Percentiles rank a stretch among this genome's conserved stretches.
These are phyloP conservation scores for Ranitomeya imitator DNA, from an alignment of 2,113 vertebrate species.

Conservation along the genomic window DNA sequence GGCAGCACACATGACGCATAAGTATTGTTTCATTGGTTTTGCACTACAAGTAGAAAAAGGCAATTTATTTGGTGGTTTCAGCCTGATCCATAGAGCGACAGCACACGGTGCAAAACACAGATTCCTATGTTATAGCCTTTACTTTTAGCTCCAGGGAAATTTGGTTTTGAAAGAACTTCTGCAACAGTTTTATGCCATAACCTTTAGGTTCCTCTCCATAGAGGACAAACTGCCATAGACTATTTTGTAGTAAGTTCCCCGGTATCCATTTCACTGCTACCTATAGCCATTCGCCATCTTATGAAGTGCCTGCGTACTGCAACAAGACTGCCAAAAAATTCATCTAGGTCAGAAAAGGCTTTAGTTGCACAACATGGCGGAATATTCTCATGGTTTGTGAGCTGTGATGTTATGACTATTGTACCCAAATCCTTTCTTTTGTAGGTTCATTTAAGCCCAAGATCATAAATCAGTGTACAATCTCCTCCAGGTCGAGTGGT, in stretches of 20 bases:
- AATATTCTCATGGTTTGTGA: background rate
- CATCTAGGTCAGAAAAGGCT: background rate
- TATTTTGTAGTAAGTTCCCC: too few relatives aligned
- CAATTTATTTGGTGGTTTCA: conserved; percentile 51
- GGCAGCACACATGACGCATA: background rate
- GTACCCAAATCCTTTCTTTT: background rate
- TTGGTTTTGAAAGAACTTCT: conserved; percentile 12
- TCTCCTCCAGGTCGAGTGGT: conserved; percentile 17
- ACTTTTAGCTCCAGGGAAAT: background rate
- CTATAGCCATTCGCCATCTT: background rate
- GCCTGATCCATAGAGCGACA: background rate
- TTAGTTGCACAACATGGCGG: conserved; percentile 37
- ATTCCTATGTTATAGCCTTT: background rate
- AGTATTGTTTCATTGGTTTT: conserved; percentile 15
- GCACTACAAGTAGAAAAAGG: conserved; percentile 38
- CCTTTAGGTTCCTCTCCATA: background rate
- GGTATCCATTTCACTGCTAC: background rate
- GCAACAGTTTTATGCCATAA: background rate
- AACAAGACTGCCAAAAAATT: conserved; percentile 17
- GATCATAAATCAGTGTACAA: conserved; percentile 21
- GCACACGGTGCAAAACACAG: background rate
- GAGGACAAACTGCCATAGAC: background rate
- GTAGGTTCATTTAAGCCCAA: background rate
- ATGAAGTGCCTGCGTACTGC: conserved; percentile 16
- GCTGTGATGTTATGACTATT: background rate